Evolutionary conservation across 2,113 vertebrate species (phyloP), one percentile per base, ranked within the genome.

Genomic region (Rhinogobius similis): DNA sequence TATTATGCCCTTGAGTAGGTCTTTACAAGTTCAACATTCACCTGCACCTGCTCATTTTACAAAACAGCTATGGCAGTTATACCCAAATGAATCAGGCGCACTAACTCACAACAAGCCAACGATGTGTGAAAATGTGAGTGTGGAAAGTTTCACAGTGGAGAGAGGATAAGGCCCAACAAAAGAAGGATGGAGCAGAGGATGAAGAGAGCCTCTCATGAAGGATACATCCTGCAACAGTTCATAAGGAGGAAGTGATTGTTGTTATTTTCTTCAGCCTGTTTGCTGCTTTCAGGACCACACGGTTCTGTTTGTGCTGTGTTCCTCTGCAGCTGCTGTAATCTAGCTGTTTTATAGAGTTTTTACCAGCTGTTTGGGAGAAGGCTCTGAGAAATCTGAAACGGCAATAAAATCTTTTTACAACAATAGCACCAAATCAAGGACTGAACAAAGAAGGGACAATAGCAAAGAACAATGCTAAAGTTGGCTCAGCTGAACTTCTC

Each of bases 161-260:
- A 85, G 79, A 84, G 65, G 79, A 84, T 75, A 76, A 48, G 70
- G 76, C 39, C 6, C 66, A 83, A 90, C 89, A 89, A 89, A 88
- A 83, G 86, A 82, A 89, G 90, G 87, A 87, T 78, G 88, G 82
- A 86, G 84, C 67, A 55, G 23, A 73, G 78, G 81, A 88, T 79
- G 73, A 83, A 87, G 73, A 81, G 84, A 82, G 62, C 52, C n/a
- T 65, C 69, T 56, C 78, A 85, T 91, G 90, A 90, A 89, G 88
- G 89, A 89, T 87, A 79, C 80, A 83, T 88, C 89, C 87, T 87
- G 81, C 65, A 70, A 27, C 29, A 67, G 75, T 86, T 77, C 77
- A 66, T 82, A 88, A 88, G 83, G 86, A 85, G 82, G 82, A 41
- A 36, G 79, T 63, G 75, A 82, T 87, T 90, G 85, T 87, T 89